Percentiles rank a stretch among this genome's conserved stretches.
phyloP scores from a whole-genome alignment of 2,888 invertebrate species.

The Lithodes maja region DNA sequence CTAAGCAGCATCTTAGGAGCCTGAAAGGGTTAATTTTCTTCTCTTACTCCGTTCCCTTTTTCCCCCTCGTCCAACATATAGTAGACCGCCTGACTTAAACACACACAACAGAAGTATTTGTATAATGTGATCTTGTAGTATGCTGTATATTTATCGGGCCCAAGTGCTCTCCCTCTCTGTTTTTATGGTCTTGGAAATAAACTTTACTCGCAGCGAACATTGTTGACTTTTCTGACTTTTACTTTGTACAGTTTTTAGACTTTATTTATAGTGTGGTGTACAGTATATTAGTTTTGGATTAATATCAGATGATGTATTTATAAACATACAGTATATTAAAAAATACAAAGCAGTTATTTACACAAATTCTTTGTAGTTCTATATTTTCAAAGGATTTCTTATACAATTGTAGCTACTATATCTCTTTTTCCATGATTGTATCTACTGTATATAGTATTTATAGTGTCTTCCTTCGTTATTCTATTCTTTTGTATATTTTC shows the following conservation, averaged over 20 bases:
- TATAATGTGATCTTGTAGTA: background rate
- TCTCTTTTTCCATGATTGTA: no score
- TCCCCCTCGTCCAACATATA: background rate
- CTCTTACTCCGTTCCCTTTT: background rate
- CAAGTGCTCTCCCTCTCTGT: background rate
- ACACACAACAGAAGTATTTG: background rate
- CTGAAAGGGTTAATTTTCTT: background rate
- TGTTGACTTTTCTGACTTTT: conserved; percentile 9
- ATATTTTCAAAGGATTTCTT: background rate
- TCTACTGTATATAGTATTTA: no score
- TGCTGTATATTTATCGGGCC: conserved; percentile 1
- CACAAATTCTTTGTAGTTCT: background rate
- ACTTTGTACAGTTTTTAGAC: conserved; percentile 16
- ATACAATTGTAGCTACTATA: no score
- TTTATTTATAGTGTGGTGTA: background rate
- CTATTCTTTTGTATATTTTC: no score
- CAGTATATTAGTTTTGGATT: background rate
- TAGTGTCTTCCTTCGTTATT: no score
- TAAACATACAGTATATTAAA: no score
- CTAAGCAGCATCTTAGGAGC: no score
- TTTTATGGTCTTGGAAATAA: conserved; percentile 14
- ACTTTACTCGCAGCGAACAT: conserved; percentile 1
- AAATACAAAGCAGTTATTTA: no score
- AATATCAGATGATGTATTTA: background rate
- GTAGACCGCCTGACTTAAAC: background rate